phyloP scores from a whole-genome alignment of 2,888 invertebrate species.

The Autographa pulchrina region DNA sequence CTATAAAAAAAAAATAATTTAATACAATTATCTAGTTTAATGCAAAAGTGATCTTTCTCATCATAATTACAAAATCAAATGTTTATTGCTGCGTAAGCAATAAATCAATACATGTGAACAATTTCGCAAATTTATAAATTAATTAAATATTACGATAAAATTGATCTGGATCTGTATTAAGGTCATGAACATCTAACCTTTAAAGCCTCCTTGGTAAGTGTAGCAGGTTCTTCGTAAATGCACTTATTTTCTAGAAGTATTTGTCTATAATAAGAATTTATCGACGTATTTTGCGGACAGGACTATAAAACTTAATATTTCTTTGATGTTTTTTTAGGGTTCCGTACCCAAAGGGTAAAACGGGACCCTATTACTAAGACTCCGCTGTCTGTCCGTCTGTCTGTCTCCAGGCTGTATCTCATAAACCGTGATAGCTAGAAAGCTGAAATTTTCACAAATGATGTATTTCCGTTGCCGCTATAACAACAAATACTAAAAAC shows the following conservation, averaged over 20 bases:
- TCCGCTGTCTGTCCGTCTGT: too few relatives aligned
- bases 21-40: not conserved
- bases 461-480: too few relatives aligned
- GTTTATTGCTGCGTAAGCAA: not conserved
- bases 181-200: not conserved
- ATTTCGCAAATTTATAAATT: not conserved
- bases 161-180: constrained; percentile 5
- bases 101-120: not conserved
- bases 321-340: too few relatives aligned
- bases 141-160: not conserved
- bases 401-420: too few relatives aligned
- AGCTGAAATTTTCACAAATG: too few relatives aligned
- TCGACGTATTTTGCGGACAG: too few relatives aligned
- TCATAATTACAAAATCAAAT: not conserved
- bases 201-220: not conserved
- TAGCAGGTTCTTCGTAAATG: not conserved
- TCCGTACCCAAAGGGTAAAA: too few relatives aligned
- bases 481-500: too few relatives aligned
- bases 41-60: not conserved
- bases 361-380: too few relatives aligned
- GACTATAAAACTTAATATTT: too few relatives aligned
- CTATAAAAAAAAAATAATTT: not conserved
- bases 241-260: not conserved
- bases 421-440: too few relatives aligned
- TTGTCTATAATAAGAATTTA: too few relatives aligned